Evolutionary conservation across 1,140 invertebrate species (phyloP).

Genomic region (Propsilocerus akamusi): DNA sequence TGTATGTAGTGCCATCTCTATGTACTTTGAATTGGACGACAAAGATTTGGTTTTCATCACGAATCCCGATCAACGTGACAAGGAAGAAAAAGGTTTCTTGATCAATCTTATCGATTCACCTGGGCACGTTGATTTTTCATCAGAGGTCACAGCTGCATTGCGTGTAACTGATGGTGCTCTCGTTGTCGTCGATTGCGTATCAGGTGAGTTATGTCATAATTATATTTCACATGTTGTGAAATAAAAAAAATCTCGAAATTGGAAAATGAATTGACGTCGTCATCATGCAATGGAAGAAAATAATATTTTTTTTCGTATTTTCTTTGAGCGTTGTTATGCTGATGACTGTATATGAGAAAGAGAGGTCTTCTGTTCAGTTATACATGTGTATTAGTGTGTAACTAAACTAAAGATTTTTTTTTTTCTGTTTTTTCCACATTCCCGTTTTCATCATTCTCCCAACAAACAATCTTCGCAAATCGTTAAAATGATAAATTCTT

Average conservation of each 20-base stretch:
- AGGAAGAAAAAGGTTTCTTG: conserved; percentile 86
- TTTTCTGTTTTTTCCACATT: not conserved
- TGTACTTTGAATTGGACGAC: conserved; percentile 90
- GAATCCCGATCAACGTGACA: conserved; percentile 71
- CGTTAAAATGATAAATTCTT: conserved; percentile 9
- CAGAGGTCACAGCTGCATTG: conserved; percentile 95
- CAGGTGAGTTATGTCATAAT: conserved; percentile 59
- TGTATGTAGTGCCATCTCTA: conserved; percentile 76
- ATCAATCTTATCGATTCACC: conserved; percentile 99
- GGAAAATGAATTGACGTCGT: not conserved
- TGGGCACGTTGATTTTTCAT: conserved; percentile 98
- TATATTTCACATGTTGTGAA: not conserved
- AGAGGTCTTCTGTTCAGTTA: not conserved
- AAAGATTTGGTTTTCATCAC: conserved; percentile 86
- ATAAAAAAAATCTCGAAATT: not conserved
- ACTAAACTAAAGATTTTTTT: conserved; percentile 4
- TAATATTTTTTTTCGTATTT: not conserved
- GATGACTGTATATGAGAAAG: not conserved
- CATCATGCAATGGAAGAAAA: not conserved
- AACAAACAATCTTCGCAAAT: not conserved
- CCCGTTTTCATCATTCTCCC: not conserved
- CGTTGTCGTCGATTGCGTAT: conserved; percentile 98
- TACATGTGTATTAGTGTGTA: not conserved
- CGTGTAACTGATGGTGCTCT: conserved; percentile 98
- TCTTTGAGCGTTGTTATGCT: not conserved